These are phyloP conservation scores for Dusona sp. DNA, from an alignment of 2,888 invertebrate genomes.

Conservation along the genomic window DNA sequence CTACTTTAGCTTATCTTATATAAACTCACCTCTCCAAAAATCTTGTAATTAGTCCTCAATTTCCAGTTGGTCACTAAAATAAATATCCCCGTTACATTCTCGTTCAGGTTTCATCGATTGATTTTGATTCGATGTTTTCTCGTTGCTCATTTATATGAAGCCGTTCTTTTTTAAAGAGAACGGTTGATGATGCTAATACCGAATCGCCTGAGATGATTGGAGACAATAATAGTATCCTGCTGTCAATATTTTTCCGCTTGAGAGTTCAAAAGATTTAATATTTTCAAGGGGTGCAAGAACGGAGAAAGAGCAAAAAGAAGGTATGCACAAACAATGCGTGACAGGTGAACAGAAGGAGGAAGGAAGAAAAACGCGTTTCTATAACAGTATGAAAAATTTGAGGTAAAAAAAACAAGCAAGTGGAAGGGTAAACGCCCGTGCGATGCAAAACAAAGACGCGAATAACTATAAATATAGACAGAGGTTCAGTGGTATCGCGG, in stretches of 20 bases:
- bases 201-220: neutral
- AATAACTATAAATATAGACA: slow-evolving; percentile 55
- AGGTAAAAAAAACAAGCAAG: slow-evolving; percentile 66
- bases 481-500: neutral
- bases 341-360: slow-evolving; percentile 55
- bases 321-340: neutral
- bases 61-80: neutral
- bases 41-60: neutral
- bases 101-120: neutral
- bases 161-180: neutral
- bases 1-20: too few species aligned
- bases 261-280: neutral
- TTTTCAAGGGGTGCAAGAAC: neutral
- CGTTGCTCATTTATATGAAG: neutral
- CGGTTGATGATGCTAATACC: neutral
- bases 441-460: slow-evolving; percentile 68
- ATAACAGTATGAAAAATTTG: slow-evolving; percentile 63
- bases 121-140: neutral
- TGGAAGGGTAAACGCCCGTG: slow-evolving; percentile 62
- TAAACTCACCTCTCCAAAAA: too few species aligned
- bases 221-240: neutral
- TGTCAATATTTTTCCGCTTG: neutral
- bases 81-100: neutral
- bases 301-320: neutral
- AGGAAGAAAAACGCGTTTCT: slow-evolving; percentile 70